Evolutionary conservation across 2,888 invertebrate genomes (phyloP).

Genomic region (Himalopsyche japonica): DNA sequence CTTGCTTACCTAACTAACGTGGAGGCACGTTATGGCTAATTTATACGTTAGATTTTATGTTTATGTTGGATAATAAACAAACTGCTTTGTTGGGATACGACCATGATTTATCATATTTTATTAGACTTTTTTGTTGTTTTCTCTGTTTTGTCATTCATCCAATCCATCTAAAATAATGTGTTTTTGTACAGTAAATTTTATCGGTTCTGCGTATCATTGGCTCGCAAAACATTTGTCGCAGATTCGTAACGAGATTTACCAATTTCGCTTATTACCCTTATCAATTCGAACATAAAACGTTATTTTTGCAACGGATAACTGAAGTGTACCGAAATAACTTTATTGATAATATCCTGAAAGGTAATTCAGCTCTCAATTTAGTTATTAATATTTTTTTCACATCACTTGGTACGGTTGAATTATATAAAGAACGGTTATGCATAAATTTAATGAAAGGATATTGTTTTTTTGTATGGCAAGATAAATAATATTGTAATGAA

Average conservation of each 20-base stretch:
- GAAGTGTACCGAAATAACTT: too few species aligned
- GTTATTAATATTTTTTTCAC: too few species aligned
- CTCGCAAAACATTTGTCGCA: background rate
- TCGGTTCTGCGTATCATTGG: background rate
- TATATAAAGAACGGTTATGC: too few species aligned
- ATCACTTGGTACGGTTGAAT: too few species aligned
- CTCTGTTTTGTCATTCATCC: background rate
- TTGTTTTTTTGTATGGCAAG: too few species aligned
- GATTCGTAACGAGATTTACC: background rate
- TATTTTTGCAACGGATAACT: too few species aligned
- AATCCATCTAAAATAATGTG: background rate
- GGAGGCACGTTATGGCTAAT: background rate
- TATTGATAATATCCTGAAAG: too few species aligned
- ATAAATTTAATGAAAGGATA: too few species aligned
- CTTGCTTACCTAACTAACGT: background rate
- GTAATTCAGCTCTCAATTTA: too few species aligned
- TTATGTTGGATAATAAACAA: background rate
- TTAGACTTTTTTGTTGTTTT: background rate
- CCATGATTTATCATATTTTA: background rate
- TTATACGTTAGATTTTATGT: background rate
- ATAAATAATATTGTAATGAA: too few species aligned
- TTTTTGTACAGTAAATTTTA: background rate
- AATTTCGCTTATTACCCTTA: background rate
- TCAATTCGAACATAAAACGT: background rate
- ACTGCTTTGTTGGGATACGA: background rate